Base-by-base conservation (phyloP, 2,797 vertebrate species). In the Petrocephalus sullivani region DNA sequence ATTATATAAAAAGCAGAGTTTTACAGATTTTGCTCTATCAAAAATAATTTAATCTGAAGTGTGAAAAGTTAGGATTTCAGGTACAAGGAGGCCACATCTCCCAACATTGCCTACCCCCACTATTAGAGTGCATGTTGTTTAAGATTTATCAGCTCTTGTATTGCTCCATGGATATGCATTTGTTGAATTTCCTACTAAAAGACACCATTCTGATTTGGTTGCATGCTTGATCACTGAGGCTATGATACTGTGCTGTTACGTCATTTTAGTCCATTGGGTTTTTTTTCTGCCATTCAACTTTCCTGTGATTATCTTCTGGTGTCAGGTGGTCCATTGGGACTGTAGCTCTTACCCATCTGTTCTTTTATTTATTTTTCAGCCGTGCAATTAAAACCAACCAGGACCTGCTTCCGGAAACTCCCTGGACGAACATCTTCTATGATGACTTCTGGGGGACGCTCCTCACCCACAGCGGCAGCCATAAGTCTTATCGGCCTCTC, bases 341-440 rank as follows among this genome's bases (percentile, higher is more conserved):
- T 71, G 64, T 71, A 71, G 12, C 64, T 37, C 64, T 37, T 71
- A 71, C 64, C 64, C 28, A 37, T 71, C 12, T 71, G 64, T 28
- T 71, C 28, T 71, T 37, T 71, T 71, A 12, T 71, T 71, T 71
- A 37, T 71, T 71, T 71, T 71, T 85, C 78, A 97, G 96, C 92
- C 96, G 96, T 91, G 96, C 96, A 87, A 97, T 97, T 94, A 97
- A 96, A 95, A 96, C 96, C 37, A 97, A 97, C 92, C 96, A 96
- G 88, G 96, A 97, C 89, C 95, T 97, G 67, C 95, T 96, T 86
- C 95, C 96, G 0, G 96, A 97, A 93, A 96, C 96, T 0, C 96
- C 96, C 0, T 97, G 96, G 96, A 96, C 91, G 0, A 96, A 96
- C 28, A 96, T 97, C 91, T 96, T 97, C 94, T 97, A 96, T 92